phyloP scores from a whole-genome alignment of 2,113 vertebrate species.

The Origma solitaria region DNA sequence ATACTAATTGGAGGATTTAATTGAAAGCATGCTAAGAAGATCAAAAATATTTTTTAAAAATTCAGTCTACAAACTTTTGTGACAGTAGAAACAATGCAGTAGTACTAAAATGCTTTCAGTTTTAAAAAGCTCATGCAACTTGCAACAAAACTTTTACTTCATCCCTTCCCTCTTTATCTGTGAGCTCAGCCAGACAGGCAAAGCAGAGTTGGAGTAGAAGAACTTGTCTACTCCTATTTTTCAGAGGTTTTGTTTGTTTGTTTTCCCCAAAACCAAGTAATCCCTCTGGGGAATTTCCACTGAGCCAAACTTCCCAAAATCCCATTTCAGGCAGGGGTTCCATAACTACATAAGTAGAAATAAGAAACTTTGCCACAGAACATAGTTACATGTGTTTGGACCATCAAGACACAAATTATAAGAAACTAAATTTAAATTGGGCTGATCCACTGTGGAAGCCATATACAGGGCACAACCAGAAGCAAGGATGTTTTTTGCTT shows the following conservation, averaged over 20 bases:
- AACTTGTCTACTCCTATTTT: neutral
- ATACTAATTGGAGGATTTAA: neutral
- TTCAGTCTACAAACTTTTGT: neutral
- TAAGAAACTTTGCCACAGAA: neutral
- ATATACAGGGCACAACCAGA: neutral
- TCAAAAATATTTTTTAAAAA: neutral
- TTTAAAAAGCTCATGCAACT: neutral
- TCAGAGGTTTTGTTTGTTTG: neutral
- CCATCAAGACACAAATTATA: neutral
- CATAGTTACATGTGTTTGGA: neutral
- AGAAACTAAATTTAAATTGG: neutral
- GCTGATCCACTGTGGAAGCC: neutral
- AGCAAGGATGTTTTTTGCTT: neutral
- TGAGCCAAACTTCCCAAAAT: neutral
- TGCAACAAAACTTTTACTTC: neutral
- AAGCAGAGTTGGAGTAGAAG: neutral
- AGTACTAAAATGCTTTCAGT: neutral
- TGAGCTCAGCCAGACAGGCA: neutral
- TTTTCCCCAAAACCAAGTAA: neutral
- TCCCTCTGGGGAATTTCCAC: neutral
- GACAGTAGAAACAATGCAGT: neutral
- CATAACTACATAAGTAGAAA: neutral
- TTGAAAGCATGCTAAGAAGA: neutral
- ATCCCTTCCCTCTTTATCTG: neutral
- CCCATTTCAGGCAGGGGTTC: neutral